Evolutionary conservation across 2,797 vertebrate genomes (phyloP).

Genomic region (Benthosema pterotum): DNA sequence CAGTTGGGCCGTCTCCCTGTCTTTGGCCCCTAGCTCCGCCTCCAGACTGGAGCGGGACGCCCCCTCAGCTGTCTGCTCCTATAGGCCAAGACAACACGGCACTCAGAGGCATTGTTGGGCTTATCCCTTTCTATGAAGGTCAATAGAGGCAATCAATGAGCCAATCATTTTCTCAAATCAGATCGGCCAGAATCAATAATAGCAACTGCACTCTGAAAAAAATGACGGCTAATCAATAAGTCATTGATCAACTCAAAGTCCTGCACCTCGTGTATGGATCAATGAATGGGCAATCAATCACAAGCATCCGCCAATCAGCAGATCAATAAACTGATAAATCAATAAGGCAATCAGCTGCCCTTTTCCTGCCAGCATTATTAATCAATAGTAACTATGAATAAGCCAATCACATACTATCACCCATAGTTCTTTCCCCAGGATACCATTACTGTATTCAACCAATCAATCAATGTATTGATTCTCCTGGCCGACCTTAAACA

Average conservation of each 20-base stretch:
- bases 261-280: slow-evolving; percentile 9
- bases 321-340: slow-evolving; percentile 17
- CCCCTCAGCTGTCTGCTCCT: slow-evolving; percentile 89
- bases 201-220: neutral
- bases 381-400: slow-evolving; percentile 39
- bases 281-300: slow-evolving; percentile 28
- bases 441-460: slow-evolving; percentile 10
- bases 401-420: slow-evolving; percentile 19
- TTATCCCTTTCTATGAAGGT: neutral
- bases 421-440: neutral
- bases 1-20: slow-evolving; percentile 93
- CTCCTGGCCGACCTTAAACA: slow-evolving; percentile 24
- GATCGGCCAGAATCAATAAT: slow-evolving; percentile 3
- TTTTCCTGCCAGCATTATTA: slow-evolving; percentile 20
- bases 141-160: neutral
- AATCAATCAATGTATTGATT: slow-evolving; percentile 9
- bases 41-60: slow-evolving; percentile 89
- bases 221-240: neutral
- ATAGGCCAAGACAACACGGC: slow-evolving; percentile 7
- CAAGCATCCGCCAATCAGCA: neutral
- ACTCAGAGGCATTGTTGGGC: neutral
- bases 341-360: neutral
- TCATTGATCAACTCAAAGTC: neutral
- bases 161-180: neutral
- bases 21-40: slow-evolving; percentile 94